phyloP scores from a whole-genome alignment of 2,797 vertebrate genomes.

The Pangasius sanitwongsei region DNA sequence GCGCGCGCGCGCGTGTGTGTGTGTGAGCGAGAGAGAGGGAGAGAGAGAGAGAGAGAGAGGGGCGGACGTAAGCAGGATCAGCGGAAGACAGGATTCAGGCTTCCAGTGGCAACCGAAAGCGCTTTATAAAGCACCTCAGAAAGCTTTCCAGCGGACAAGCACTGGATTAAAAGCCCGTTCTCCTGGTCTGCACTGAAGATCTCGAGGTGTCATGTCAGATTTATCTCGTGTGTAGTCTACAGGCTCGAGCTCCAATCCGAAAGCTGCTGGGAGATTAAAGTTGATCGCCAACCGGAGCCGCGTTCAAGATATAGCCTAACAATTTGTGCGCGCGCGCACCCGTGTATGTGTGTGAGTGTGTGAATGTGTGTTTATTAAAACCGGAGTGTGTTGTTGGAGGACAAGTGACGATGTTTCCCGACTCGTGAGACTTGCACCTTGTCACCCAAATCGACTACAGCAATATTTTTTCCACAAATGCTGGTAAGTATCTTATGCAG shows the following conservation, averaged over 20 bases:
- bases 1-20: background rate
- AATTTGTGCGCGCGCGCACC: background rate
- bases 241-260: background rate
- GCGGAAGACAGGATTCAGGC: conserved; percentile 70
- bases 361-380: background rate
- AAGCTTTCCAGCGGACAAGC: conserved; percentile 39
- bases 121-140: conserved; percentile 45
- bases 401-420: conserved; percentile 9
- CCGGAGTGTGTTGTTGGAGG: conserved; percentile 2
- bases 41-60: conserved; percentile 61
- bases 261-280: conserved; percentile 24
- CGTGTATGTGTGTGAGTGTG: background rate
- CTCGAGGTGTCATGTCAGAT: conserved; percentile 24
- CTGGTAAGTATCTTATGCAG: conserved; percentile 54
- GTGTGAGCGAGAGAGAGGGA: conserved; percentile 57
- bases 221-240: background rate
- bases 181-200: background rate
- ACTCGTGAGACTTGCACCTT: conserved; percentile 27
- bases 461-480: conserved; percentile 42
- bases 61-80: conserved; percentile 64
- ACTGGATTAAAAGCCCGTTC: conserved; percentile 51
- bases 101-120: conserved; percentile 57
- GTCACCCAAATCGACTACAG: conserved; percentile 25
- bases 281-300: conserved; percentile 15
- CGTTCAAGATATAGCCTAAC: background rate